Percentiles rank a stretch among this genome's conserved stretches.
Evolutionary conservation across 2,888 invertebrate species (phyloP).

Genomic region (Troilus luridus): DNA sequence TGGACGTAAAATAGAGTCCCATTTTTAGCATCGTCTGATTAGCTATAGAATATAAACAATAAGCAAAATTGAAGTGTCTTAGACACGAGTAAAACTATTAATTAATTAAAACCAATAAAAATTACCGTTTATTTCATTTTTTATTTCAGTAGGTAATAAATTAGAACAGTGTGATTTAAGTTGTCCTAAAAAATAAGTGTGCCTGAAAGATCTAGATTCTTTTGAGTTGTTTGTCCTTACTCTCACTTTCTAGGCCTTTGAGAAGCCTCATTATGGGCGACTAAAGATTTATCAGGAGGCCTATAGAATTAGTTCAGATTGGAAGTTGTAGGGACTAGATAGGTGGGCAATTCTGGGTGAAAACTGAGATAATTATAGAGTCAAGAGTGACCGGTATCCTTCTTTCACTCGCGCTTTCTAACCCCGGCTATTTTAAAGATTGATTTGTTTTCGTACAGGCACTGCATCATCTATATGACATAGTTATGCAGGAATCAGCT

Average conservation of each 20-base stretch:
- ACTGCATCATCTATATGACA: not conserved
- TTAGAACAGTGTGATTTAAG: too few relatives aligned
- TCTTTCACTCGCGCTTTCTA: constrained; percentile 26
- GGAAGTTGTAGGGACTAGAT: not conserved
- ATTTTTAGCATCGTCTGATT: too few relatives aligned
- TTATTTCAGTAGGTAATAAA: too few relatives aligned
- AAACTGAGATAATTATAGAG: constrained; percentile 7
- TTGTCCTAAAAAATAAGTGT: too few relatives aligned
- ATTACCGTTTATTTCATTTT: too few relatives aligned
- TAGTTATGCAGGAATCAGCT: not conserved
- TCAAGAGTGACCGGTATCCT: not conserved
- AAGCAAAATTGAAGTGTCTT: too few relatives aligned
- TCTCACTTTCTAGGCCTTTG: not conserved
- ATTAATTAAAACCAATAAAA: too few relatives aligned
- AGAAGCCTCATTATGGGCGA: not conserved
- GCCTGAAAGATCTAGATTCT: not conserved
- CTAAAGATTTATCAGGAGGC: not conserved
- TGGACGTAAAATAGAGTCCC: too few relatives aligned
- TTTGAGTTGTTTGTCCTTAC: not conserved
- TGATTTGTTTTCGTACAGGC: not conserved
- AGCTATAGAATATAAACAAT: too few relatives aligned
- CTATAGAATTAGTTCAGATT: not conserved
- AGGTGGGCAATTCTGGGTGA: not conserved
- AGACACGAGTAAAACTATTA: too few relatives aligned
- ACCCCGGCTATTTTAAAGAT: not conserved